Evolutionary conservation across 2,797 vertebrate genomes (phyloP).

Genomic region (Gobionotothen gibberifrons): DNA sequence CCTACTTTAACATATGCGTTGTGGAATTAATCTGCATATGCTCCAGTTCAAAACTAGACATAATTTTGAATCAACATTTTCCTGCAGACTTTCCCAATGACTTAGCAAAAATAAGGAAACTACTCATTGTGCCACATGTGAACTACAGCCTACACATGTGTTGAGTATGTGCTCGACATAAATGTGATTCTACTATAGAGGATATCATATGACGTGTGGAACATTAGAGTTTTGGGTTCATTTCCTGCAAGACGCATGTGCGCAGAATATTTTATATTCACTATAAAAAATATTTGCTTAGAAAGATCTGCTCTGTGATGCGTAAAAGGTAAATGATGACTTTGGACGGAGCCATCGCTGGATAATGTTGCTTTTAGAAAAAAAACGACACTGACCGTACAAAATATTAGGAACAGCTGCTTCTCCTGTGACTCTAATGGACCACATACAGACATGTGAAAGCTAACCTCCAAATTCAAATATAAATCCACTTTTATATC

Average conservation of each 20-base stretch:
- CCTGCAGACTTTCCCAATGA: neutral
- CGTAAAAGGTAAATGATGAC: constrained; percentile 16
- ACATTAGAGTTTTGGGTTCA: constrained; percentile 1
- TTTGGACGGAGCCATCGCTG: neutral
- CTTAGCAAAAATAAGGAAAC: constrained; percentile 13
- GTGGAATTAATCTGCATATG: too few species aligned
- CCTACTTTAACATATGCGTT: too few species aligned
- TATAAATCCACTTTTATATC: neutral
- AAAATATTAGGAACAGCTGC: constrained; percentile 26
- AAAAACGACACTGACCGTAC: neutral
- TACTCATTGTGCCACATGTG: too few species aligned
- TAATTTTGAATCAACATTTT: too few species aligned
- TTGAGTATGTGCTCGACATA: constrained; percentile 4
- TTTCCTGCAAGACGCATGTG: constrained; percentile 16
- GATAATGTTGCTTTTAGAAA: neutral
- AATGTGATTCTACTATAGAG: constrained; percentile 11
- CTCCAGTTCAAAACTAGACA: too few species aligned
- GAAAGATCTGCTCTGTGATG: constrained; percentile 28
- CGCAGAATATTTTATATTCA: constrained; percentile 21
- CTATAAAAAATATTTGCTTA: neutral
- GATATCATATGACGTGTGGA: constrained; percentile 5
- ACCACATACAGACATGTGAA: neutral
- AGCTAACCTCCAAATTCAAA: neutral
- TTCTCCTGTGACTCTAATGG: neutral
- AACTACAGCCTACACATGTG: neutral